Base-by-base conservation (phyloP, 2,797 vertebrate species). In the Sylvia borin region DNA sequence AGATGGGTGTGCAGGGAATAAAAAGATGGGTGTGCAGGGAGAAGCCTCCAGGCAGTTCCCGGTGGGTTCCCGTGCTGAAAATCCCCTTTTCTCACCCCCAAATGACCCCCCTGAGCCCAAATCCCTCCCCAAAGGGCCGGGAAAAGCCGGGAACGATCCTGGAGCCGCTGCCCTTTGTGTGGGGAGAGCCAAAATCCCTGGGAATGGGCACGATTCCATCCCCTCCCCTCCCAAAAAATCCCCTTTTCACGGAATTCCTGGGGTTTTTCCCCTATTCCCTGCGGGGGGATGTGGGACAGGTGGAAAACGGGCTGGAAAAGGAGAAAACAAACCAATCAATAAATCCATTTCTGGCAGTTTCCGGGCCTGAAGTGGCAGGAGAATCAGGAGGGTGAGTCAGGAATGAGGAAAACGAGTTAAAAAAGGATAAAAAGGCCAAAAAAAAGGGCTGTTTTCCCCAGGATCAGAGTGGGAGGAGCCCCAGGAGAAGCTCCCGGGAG, bases 161-260 rank as follows among this genome's bases (percentile, higher is more conserved):
- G 60, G n/a, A 78, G 50, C 75, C 45, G 3, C 20, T 19, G 16
- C 66, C 66, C 55, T 71, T 71, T 53, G 66, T 61, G 66, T 4
- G 11, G 53, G 42, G 17, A 45, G 14, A 27, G 5, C 1, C 27
- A n/a, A 83, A 72, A 64, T 22, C 57, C 68, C 22, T 0, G 24
- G 55, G 12, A 38, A 4, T 1, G 6, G 34, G 22, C 15, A 4
- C 1, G 5, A 4, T 1, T 11, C 42, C 31, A 2, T 5, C 40
- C 48, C 47, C 47, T n/a, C n/a, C 43, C 19, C 5, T 10, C 18
- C 68, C 43, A 29, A 29, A 51, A 51, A 51, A 24, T 6, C 22
- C 22, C 47, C 20, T 53, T 21, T 16, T 14, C 53, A 3, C 1
- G 4, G 76, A 6, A 10, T 43, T 57, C 16, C 12, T 3, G 45